A percentile compares a stretch with the other conserved stretches of the same genome.
These are phyloP conservation scores for Pyrrhosoma nymphula DNA, from an alignment of 2,888 invertebrate genomes.

Conservation along the genomic window DNA sequence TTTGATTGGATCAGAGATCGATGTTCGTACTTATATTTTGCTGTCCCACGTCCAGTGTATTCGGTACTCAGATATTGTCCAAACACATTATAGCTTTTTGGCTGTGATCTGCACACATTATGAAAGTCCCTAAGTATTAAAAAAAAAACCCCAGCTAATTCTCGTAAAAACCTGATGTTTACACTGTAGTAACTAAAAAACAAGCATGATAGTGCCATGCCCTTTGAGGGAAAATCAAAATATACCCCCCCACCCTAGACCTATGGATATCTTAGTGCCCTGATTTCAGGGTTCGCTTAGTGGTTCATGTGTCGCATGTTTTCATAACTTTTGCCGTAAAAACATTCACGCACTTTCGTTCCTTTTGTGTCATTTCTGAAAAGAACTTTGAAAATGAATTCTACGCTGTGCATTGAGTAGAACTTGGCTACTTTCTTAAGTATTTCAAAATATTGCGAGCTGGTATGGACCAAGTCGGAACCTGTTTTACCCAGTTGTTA, in stretches of 20 bases:
- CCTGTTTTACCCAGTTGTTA: not conserved
- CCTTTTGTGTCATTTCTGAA: not conserved
- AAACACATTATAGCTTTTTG: slow-evolving; percentile 63
- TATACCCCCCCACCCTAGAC: not conserved
- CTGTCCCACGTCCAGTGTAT: slow-evolving; percentile 59
- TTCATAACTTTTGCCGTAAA: not conserved
- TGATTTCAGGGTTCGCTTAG: not conserved
- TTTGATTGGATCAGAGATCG: slow-evolving; percentile 61
- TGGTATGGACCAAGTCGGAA: slow-evolving; percentile 29
- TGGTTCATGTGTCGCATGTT: not conserved
- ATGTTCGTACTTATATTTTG: slow-evolving; percentile 63
- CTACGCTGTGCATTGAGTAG: not conserved
- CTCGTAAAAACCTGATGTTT: not conserved
- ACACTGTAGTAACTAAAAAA: not conserved
- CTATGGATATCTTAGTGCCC: not conserved
- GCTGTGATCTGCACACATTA: slow-evolving; percentile 62
- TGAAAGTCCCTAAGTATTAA: not conserved
- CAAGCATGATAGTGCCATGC: not conserved
- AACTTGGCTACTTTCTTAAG: not conserved
- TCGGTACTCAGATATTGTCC: slow-evolving; percentile 49
- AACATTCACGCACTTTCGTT: not conserved
- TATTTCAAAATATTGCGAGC: not conserved
- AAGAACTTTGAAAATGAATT: not conserved
- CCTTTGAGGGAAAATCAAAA: slow-evolving; percentile 18
- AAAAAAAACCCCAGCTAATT: not conserved